phyloP scores from a whole-genome alignment of 2,113 vertebrate genomes.

The Rhinoderma darwinii region DNA sequence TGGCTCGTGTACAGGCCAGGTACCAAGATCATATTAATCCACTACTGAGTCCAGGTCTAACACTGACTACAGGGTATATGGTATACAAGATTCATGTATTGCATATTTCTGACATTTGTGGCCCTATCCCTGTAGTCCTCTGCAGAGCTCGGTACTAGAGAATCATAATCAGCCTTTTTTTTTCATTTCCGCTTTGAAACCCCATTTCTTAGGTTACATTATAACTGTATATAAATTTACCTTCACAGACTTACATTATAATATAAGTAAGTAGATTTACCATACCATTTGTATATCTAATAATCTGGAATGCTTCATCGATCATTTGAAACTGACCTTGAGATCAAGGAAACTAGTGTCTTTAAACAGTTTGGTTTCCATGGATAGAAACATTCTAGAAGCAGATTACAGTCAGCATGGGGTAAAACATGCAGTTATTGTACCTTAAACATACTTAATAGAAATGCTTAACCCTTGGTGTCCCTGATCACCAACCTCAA shows the following conservation, averaged over 20 bases:
- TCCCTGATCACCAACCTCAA: not conserved
- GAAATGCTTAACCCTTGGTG: not conserved
- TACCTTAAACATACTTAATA: not conserved
- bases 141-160: not conserved
- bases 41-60: too few relatives aligned
- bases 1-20: too few relatives aligned
- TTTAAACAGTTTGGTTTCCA: constrained; percentile 28
- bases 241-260: not conserved
- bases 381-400: constrained; percentile 6
- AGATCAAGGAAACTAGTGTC: constrained; percentile 14
- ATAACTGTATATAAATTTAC: not conserved
- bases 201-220: not conserved
- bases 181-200: not conserved
- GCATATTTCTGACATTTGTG: too few relatives aligned
- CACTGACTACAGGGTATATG: not conserved
- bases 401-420: constrained; percentile 10
- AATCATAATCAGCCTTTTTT: not conserved
- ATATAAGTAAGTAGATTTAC: not conserved
- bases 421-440: constrained; percentile 15
- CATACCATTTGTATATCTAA: not conserved
- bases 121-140: not conserved
- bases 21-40: too few relatives aligned
- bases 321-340: constrained; percentile 6
- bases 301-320: constrained; percentile 15
- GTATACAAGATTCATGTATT: too few relatives aligned